phyloP scores from a whole-genome alignment of 2,797 vertebrate species.

The Acropternis orthonyx region DNA sequence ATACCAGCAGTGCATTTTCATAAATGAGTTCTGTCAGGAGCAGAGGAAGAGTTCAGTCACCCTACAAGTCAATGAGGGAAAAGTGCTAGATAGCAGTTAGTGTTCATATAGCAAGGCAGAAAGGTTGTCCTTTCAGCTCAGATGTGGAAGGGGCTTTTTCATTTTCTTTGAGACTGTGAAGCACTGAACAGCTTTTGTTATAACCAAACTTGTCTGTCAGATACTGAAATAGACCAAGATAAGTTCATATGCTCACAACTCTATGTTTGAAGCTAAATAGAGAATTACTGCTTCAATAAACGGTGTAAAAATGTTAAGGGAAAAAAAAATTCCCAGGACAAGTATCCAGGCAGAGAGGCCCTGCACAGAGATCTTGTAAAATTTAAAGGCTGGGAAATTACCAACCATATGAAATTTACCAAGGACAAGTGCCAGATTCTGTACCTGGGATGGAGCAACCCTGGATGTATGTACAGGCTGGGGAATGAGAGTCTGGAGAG shows the following conservation, averaged over 20 bases:
- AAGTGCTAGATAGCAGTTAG: background rate
- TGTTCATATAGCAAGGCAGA: background rate
- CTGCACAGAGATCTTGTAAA: background rate
- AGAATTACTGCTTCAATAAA: background rate
- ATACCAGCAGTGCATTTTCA: background rate
- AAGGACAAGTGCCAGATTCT: background rate
- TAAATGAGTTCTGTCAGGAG: background rate
- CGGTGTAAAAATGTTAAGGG: background rate
- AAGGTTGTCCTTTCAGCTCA: background rate
- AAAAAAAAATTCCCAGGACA: background rate
- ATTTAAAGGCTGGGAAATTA: background rate
- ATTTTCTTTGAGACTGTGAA: background rate
- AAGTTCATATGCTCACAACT: background rate
- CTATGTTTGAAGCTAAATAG: background rate
- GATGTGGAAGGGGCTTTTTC: background rate
- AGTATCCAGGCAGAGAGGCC: background rate
- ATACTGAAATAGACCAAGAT: background rate
- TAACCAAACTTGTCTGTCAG: background rate
- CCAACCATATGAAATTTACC: background rate
- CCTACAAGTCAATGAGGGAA: background rate
- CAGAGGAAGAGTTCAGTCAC: background rate
- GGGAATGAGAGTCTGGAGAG: background rate
- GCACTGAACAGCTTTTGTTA: background rate
- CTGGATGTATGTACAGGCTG: fast-evolving
- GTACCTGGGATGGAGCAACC: background rate